Evolutionary conservation across 2,797 vertebrate genomes (phyloP), one percentile per base, ranked within the genome.

Genomic region (Brachyalestes nurse): DNA sequence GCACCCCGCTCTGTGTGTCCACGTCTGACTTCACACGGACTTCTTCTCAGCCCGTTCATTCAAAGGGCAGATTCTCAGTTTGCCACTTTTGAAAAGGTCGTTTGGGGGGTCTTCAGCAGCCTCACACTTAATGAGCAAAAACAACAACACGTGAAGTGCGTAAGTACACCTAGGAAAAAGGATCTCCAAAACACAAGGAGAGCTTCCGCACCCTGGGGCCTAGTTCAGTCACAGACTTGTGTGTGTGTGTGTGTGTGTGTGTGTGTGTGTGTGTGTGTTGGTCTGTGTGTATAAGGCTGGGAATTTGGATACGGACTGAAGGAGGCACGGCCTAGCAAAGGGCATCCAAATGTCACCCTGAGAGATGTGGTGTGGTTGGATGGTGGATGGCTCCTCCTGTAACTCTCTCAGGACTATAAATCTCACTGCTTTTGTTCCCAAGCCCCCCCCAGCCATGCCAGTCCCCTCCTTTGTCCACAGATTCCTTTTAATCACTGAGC

Each of bases 401-500:
- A 75, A 51, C 70, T 84, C 87, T 87, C 88, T 16, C 58, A 86
- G 86, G 85, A 88, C 80, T 5, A 49, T 86, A 83, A 83, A 90
- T 90, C 86, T 81, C 38, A 71, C 51, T 58, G 80, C 72, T 81
- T 86, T 86, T 86, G 80, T 89, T 85, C 79, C 82, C 1, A 0
- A 74, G 61, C 80, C 80, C 84, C 34, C 78, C 9, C n/a, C 42
- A 65, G 83, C 85, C 58, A 84, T 73, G 80, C 67, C 45, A 75
- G 10, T 79, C 57, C 21, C 34, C 71, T 53, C 60, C 45, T 83
- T 78, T 86, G 86, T 89, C 85, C 84, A 76, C 83, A 65, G 69
- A 86, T 78, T 87, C 17, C 17, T 86, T 86, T 88, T 90, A 89
- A 87, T 91, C 85, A 83, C 83, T 38, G 76, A 72, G 47, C 65